Base-by-base conservation (phyloP, 2,888 invertebrate genomes). In the Athetis lepigone region DNA sequence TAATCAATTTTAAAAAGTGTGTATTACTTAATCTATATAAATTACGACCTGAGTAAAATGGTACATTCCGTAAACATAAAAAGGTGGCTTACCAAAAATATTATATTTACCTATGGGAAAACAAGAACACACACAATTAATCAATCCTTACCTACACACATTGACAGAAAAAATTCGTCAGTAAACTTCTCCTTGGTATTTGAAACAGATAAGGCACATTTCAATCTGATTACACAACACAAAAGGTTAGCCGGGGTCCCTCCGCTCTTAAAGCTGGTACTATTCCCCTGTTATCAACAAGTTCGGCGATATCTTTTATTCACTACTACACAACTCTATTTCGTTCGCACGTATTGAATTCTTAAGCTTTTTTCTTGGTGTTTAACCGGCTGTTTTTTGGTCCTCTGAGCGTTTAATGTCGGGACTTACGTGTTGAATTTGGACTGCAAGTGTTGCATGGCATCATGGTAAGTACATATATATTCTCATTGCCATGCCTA, bases 201-300 rank as follows among this genome's bases (percentile, higher is more conserved):
- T 63, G 75, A 63, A 68, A 54, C 36, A 78, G 75, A 75, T 78
- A 75, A 69, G 79, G 51, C 63, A 78, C 57, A 60, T 55, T 78
- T 78, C 70, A 60, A 78, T 78, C 75, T 69, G 79, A 75, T 75
- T 63, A 55, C 57, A 40, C 46, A 50, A 57, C 55, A 75, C 75
- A 75, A 75, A 75, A 63, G 79, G 59, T 57, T 55, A 62, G 59
- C 60, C 52, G 73, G 78, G 60, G 77, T 65, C 73, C 54, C 19
- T 65, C 55, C n/a, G 36, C 60, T 59, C 72, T 72, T 65, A 45
- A 66, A 49, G 37, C 55, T 16, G 49, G 51, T 59, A 62, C 47
- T 27, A 57, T 50, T 56, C 40, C 18, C 8, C 11, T 56, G 55
- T 67, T 75, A 78, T 75, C 79, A 75, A 69, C 55, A 60, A 78